These are phyloP conservation scores for Ligdia adustata DNA, from an alignment of 2,888 invertebrate species.

Conservation along the genomic window DNA sequence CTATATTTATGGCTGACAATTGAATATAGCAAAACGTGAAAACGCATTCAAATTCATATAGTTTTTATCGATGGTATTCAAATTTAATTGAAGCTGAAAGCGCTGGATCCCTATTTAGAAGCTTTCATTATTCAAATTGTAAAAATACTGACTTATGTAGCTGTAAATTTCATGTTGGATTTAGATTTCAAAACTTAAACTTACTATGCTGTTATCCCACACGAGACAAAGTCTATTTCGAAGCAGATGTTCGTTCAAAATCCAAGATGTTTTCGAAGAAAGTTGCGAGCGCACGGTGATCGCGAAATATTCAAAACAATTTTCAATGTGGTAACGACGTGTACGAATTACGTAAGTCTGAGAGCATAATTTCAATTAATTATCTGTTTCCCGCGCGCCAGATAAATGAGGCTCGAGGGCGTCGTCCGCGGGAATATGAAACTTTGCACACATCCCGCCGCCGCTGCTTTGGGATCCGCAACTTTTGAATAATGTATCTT, in stretches of 20 bases:
- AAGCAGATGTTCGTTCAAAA: background rate
- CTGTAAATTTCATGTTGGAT: no score
- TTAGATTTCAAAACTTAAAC: no score
- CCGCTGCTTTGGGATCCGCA: conserved; percentile 51
- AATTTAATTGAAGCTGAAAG: background rate
- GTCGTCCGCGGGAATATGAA: conserved; percentile 64
- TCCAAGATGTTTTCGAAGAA: conserved; percentile 8
- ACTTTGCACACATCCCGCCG: conserved; percentile 64
- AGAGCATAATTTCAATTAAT: conserved; percentile 74
- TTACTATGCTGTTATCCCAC: no score
- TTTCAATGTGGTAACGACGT: conserved; percentile 41
- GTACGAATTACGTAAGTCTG: conserved; percentile 53
- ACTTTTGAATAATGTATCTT: conserved; percentile 71
- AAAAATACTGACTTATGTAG: no score
- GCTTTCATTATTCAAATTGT: no score
- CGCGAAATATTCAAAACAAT: conserved; percentile 29
- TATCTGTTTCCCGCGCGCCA: conserved; percentile 65
- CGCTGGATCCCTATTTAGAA: no score
- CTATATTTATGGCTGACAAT: conserved; percentile 12
- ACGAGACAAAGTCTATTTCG: no score
- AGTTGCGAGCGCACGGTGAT: conserved; percentile 17
- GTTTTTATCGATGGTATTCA: background rate
- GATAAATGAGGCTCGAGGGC: conserved; percentile 70
- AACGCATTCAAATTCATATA: conserved; percentile 4
- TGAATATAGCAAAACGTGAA: conserved; percentile 8